Base-by-base conservation (phyloP, 2,797 vertebrate species). In the Fringilla coelebs region DNA sequence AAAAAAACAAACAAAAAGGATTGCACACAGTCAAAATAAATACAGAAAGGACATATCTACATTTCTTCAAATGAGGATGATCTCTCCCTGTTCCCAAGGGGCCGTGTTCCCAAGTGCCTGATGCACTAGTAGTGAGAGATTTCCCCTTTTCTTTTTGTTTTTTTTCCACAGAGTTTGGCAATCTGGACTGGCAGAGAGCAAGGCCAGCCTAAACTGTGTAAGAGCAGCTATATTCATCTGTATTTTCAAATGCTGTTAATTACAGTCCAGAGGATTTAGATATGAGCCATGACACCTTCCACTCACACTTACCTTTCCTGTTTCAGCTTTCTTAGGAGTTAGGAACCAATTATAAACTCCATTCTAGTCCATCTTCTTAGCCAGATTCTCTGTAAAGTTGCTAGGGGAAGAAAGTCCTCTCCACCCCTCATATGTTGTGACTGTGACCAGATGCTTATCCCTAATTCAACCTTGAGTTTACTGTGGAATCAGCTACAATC, bases 381-480 rank as follows among this genome's bases (percentile, higher is more conserved):
- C 40, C 76, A 77, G 17, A 36, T 7, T 36, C 21, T 12, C 31
- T 9, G 19, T 38, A 48, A 77, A 73, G 28, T 20, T 80, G 13
- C 25, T 34, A 60, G 11, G 16, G 28, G 18, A 54, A 61, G 26
- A 40, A 81, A 84, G 7, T 16, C 20, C 10, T 67, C 80, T 81
- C 41, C 32, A 34, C 18, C 29, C 13, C 6, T 62, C 13, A 5
- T 40, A 9, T 36, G 10, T 0, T 1, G 7, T 21, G 10, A 19
- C 17, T 41, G 16, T 40, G 46, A 60, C 20, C 29, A 43, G 38
- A 46, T 2, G 3, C 10, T 66, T 38, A 4, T 48, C 22, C 45
- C 9, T 29, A 32, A n/a, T 38, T 81, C 66, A 55, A 10, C 18
- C 9, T 51, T 51, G 13, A 60, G 11, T 13, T 84, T 60, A 17